Base-by-base conservation (phyloP, 2,113 vertebrate species). In the Rissa tridactyla region DNA sequence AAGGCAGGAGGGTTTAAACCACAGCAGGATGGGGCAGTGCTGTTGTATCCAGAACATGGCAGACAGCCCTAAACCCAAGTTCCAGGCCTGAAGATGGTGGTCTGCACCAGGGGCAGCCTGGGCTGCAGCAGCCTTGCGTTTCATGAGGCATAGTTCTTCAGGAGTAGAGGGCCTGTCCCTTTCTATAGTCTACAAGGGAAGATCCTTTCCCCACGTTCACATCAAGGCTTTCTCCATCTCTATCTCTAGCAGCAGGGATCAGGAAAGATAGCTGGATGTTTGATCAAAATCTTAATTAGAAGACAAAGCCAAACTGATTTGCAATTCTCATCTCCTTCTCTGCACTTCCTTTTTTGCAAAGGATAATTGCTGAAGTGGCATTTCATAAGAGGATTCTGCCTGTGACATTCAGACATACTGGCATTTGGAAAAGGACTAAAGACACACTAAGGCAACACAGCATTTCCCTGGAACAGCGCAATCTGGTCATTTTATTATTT, bases 321-420 rank as follows among this genome's bases (percentile, higher is more conserved):
- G 65, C 69, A 82, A 44, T 75, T 91, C 71, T 86, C 54, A 38
- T 76, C 68, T 82, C 60, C 46, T 73, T 75, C 46, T 91, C 73
- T 80, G 58, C 20, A 44, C 18, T 81, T 84, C 70, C 27, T 85
- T 66, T n/a, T 90, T 68, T 44, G 30, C 49, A 86, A 87, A 81
- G 42, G 29, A 29, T 94, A 82, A 87, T 46, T 85, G 82, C 85
- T 90, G 90, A 94, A 94, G 68, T 71, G 72, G 85, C 88, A 92
- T 88, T 94, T 96, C 72, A 6, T 83, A 51, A 90, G 46, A 86
- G 36, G 29, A 88, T 83, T 80, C 71, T 93, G 80, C 47, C 68
- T 75, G 68, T 82, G 92, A 88, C 79, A 82, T 84, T 80, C 82
- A 96, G 72, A n/a, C 42, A 61, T 5, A 27, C 20, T 92, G 92